These are phyloP conservation scores for Peromyscus nudipes DNA, from an alignment of 2,797 vertebrate species.

Conservation along the genomic window DNA sequence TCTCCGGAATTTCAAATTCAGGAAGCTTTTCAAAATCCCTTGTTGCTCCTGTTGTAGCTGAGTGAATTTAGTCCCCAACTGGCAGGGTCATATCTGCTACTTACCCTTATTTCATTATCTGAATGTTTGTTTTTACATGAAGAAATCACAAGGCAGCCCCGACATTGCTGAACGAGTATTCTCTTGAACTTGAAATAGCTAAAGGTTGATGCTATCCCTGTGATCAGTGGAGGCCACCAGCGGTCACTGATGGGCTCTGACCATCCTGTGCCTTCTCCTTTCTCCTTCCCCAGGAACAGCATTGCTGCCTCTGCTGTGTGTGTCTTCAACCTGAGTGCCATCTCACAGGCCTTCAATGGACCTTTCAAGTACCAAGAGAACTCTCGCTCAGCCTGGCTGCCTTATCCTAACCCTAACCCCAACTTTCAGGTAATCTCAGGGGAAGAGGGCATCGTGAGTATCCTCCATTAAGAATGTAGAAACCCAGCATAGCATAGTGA, in stretches of 20 bases:
- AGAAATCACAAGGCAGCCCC: not conserved
- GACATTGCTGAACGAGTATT: accelerated
- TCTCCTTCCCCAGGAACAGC: constrained; percentile 93
- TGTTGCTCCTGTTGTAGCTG: accelerated
- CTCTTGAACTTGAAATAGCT: not conserved
- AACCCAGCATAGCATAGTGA: not conserved
- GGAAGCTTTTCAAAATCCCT: not conserved
- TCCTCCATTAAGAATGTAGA: accelerated
- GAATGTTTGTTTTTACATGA: not conserved
- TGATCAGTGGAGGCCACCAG: not conserved
- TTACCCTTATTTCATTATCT: accelerated
- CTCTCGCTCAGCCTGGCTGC: constrained; percentile 97
- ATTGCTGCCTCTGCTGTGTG: constrained; percentile 98
- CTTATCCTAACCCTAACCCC: constrained; percentile 97
- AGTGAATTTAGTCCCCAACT: not conserved
- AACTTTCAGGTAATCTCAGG: constrained; percentile 94
- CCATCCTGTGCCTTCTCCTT: constrained; percentile 2
- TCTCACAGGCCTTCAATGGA: constrained; percentile 95
- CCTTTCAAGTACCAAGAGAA: constrained; percentile 99
- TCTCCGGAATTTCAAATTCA: not conserved
- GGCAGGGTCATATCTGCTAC: not conserved
- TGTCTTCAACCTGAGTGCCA: constrained; percentile 97
- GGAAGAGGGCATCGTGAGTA: accelerated
- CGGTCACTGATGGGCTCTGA: not conserved
- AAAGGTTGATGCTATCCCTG: accelerated